Conservation (phyloP, 2,888 invertebrate genomes). For the Lochmaea capreae region DNA sequence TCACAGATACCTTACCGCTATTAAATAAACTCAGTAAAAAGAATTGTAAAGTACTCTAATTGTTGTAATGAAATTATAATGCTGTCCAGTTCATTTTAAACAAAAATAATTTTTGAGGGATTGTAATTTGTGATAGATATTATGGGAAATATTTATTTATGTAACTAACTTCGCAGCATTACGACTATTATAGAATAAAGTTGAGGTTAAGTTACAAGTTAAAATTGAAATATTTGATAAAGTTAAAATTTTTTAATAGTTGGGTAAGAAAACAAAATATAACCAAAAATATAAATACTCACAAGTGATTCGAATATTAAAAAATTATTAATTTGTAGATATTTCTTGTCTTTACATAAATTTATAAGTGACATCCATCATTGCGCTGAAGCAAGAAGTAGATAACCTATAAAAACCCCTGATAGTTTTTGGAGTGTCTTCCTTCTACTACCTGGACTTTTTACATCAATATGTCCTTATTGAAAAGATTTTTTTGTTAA, state of each 20-base stretch:
- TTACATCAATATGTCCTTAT: constrained; percentile 46
- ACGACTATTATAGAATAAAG: too few relatives aligned
- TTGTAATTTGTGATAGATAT: not conserved
- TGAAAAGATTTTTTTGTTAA: constrained; percentile 38
- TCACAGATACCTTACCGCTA: too few relatives aligned
- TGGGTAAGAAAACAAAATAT: constrained; percentile 24
- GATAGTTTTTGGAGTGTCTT: constrained; percentile 37
- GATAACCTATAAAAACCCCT: constrained; percentile 47
- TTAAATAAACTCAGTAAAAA: too few relatives aligned
- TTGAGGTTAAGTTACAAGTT: constrained; percentile 40
- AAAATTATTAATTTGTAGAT: not conserved
- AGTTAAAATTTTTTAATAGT: constrained; percentile 17
- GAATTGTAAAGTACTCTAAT: too few relatives aligned
- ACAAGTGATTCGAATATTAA: not conserved
- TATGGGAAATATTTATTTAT: constrained; percentile 2
- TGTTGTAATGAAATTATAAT: too few relatives aligned
- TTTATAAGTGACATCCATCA: constrained; percentile 20
- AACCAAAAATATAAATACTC: not conserved
- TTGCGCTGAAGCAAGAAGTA: constrained; percentile 36
- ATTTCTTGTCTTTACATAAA: not conserved
- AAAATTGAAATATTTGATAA: constrained; percentile 28
- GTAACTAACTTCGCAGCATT: constrained; percentile 29
- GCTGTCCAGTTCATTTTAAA: too few relatives aligned
- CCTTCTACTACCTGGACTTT: constrained; percentile 32
- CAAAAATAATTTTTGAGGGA: not conserved